These are phyloP conservation scores for Muscina levida DNA, from an alignment of 2,888 invertebrate genomes.

Conservation along the genomic window DNA sequence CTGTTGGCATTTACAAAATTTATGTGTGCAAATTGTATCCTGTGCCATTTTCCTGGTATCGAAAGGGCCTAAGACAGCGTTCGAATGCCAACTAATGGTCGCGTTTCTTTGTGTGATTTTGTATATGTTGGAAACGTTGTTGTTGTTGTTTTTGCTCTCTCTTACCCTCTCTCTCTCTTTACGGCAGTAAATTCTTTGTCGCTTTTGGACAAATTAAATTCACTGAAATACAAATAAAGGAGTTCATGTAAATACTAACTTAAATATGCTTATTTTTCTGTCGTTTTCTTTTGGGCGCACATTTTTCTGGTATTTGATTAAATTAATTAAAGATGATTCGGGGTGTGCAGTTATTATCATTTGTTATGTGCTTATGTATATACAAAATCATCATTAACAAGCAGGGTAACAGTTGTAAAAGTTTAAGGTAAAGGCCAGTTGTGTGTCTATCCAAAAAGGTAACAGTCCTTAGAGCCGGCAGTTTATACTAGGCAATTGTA, in stretches of 20 bases:
- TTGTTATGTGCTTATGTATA: too few relatives aligned
- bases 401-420: too few relatives aligned
- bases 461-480: too few relatives aligned
- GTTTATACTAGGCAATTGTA: too few relatives aligned
- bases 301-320: neutral
- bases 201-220: constrained; percentile 1
- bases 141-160: neutral
- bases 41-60: too few relatives aligned
- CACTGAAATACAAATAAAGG: constrained; percentile 13
- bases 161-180: neutral
- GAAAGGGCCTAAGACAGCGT: too few relatives aligned
- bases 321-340: constrained; percentile 13
- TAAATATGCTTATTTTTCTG: neutral
- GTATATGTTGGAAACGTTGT: neutral
- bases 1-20: too few relatives aligned
- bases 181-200: neutral
- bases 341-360: too few relatives aligned
- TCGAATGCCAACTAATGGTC: neutral
- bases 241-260: neutral
- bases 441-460: too few relatives aligned
- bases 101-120: neutral
- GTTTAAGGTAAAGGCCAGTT: too few relatives aligned
- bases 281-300: neutral
- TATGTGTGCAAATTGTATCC: too few relatives aligned
- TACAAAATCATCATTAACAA: too few relatives aligned